Evolutionary conservation across 2,888 invertebrate species (phyloP).

Genomic region (Oeneis ivallda): DNA sequence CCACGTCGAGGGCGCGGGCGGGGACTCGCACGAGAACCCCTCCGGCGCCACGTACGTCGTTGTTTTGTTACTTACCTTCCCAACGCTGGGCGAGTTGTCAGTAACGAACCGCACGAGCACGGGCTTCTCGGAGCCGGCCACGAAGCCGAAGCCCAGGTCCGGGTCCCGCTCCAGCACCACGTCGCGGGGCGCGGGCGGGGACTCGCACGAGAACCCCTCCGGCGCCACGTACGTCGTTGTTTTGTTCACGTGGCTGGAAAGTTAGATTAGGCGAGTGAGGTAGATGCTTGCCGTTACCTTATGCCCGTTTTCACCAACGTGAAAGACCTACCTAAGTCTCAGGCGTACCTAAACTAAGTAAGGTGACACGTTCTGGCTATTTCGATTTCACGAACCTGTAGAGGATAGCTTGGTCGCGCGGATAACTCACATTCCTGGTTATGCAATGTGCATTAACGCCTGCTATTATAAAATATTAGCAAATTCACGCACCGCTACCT

Average conservation of each 20-base stretch:
- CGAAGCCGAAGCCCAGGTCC: conserved; percentile 95
- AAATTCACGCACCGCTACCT: too few species aligned
- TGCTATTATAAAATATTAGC: too few species aligned
- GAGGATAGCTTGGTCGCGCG: too few species aligned
- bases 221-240: conserved; percentile 96
- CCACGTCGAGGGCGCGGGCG: conserved; percentile 90
- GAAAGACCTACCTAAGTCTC: too few species aligned
- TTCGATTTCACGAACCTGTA: too few species aligned
- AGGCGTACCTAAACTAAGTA: too few species aligned
- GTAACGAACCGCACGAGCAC: conserved; percentile 95
- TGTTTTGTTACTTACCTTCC: conserved; percentile 87
- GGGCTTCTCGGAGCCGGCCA: conserved; percentile 96
- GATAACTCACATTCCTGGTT: too few species aligned
- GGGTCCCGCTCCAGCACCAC: conserved; percentile 88
- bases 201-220: conserved; percentile 83
- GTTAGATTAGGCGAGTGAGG: too few species aligned
- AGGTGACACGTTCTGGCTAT: too few species aligned
- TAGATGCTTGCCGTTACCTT: too few species aligned
- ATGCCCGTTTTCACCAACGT: too few species aligned
- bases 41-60: conserved; percentile 95
- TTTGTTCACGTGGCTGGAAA: conserved; percentile 89
- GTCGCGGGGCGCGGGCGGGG: conserved; percentile 89
- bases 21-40: conserved; percentile 84
- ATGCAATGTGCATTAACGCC: too few species aligned
- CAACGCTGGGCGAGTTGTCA: conserved; percentile 95